Conservation (phyloP, 2,888 invertebrate species). For the Brachypterus glaber region DNA sequence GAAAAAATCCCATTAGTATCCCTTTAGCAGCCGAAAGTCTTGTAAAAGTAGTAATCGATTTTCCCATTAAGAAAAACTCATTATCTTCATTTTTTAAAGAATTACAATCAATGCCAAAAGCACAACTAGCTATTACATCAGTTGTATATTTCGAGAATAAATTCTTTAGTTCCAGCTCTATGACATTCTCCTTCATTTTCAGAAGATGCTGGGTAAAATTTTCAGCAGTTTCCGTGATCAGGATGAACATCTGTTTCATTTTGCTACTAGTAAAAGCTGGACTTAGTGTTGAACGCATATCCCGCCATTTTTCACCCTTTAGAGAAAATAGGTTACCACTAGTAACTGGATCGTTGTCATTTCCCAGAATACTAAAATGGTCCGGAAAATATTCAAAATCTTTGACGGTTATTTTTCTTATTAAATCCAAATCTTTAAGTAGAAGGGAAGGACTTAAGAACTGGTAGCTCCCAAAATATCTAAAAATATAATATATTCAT, state of each 20-base stretch:
- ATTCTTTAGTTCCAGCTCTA: slow-evolving; percentile 29
- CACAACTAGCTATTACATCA: slow-evolving; percentile 51
- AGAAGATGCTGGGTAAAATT: slow-evolving; percentile 16
- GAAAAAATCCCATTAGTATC: neutral
- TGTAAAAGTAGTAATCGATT: slow-evolving; percentile 15
- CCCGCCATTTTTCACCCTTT: slow-evolving; percentile 39
- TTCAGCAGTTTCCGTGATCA: slow-evolving; percentile 8
- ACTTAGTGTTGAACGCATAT: slow-evolving; percentile 41
- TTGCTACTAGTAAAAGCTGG: slow-evolving; percentile 42
- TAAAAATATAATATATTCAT: no score
- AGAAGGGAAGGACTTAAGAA: slow-evolving; percentile 1
- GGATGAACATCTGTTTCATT: slow-evolving; percentile 38
- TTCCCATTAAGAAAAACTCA: slow-evolving; percentile 43
- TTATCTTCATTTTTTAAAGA: slow-evolving; percentile 46
- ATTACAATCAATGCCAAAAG: slow-evolving; percentile 48
- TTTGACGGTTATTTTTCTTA: slow-evolving; percentile 29
- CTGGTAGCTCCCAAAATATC: slow-evolving; percentile 4
- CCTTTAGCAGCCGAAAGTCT: slow-evolving; percentile 29
- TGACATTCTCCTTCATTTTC: slow-evolving; percentile 12
- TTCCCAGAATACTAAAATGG: slow-evolving; percentile 48
- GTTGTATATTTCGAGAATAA: slow-evolving; percentile 46
- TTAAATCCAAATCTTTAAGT: slow-evolving; percentile 25
- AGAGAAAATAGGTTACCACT: slow-evolving; percentile 44
- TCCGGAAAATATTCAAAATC: slow-evolving; percentile 37
- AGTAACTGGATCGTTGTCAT: slow-evolving; percentile 46